Evolutionary conservation across 2,888 invertebrate species (phyloP), one percentile per base, ranked within the genome.

Genomic region (Chironomus riparius): DNA sequence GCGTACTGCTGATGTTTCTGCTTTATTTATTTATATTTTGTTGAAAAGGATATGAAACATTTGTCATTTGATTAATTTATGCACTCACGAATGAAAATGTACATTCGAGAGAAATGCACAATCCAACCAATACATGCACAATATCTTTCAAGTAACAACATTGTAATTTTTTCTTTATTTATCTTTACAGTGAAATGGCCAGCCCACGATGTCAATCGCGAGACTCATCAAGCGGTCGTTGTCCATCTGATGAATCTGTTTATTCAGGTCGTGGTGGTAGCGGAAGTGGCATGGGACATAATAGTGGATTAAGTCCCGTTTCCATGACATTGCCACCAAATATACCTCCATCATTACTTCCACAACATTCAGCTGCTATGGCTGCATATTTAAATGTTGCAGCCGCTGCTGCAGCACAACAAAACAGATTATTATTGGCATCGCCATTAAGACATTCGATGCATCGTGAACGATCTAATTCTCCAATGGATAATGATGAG

Each of bases 201-300:
- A 92, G 91, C 85, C 92, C 92, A 79, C 88, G 93, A 82, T 93
- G 93, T 85, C 89, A 92, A 79, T 93, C 93, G 76, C 88, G 92
- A 81, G 93, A 93, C 82, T 93, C 93, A 77, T 90, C 90, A 78
- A 86, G 86, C 70, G 90, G 89, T 78, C 89, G 92, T 78, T 92
- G 92, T 84, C 91, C 92, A 77, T 91, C 91, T 77, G 89, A 89
- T 81, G 92, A 92, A 83, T 91, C 91, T n/a, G 86, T 90, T 81
- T 89, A 90, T 81, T 91, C 91, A 68, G 90, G 89, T 78, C 87
- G 90, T 77, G 83, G 83, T 5, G 85, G 85, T 65, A 82, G 82
- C 73, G 79, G 72, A 81, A 82, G 82, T 73, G 79, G 72, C 81
- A 82, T 65, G 65, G 21, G 21, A 24, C 86, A 84, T 81, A 86